These are phyloP conservation scores for Dusona sp. DNA, from an alignment of 2,888 invertebrate species.

Conservation along the genomic window DNA sequence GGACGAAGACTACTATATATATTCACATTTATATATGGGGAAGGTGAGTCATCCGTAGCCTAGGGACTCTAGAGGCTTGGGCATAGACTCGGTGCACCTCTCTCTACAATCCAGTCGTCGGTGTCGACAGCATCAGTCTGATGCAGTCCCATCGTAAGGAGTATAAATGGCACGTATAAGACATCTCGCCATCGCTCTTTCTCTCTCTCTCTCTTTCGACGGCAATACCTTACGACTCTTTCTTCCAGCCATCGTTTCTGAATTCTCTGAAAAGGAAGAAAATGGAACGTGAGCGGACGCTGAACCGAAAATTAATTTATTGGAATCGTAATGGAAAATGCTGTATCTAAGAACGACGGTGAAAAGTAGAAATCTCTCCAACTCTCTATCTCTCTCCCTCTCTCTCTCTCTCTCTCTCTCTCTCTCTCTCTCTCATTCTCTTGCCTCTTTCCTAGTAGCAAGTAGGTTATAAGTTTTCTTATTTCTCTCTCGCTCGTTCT, in stretches of 20 bases:
- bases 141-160: constrained; percentile 75
- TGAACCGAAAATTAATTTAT: constrained; percentile 79
- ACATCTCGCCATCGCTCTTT: constrained; percentile 58
- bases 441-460: constrained; percentile 27
- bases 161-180: constrained; percentile 80
- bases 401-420: not conserved
- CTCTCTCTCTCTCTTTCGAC: constrained; percentile 22
- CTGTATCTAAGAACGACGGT: constrained; percentile 70
- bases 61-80: constrained; percentile 60
- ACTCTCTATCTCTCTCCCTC: not conserved
- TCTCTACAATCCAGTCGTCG: constrained; percentile 69
- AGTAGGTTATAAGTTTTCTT: constrained; percentile 1
- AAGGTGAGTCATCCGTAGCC: constrained; percentile 60
- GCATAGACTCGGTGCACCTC: constrained; percentile 71
- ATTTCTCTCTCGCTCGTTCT: constrained; percentile 5
- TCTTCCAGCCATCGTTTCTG: constrained; percentile 50
- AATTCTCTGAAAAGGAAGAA: constrained; percentile 63
- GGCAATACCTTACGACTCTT: constrained; percentile 43
- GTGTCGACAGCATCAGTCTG: constrained; percentile 71
- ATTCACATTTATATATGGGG: constrained; percentile 58
- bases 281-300: constrained; percentile 68
- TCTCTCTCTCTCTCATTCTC: constrained; percentile 10
- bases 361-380: constrained; percentile 71
- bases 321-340: constrained; percentile 78
- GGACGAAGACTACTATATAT: constrained; percentile 44